phyloP scores from a whole-genome alignment of 2,113 vertebrate species.

The Siphamia tubifer region DNA sequence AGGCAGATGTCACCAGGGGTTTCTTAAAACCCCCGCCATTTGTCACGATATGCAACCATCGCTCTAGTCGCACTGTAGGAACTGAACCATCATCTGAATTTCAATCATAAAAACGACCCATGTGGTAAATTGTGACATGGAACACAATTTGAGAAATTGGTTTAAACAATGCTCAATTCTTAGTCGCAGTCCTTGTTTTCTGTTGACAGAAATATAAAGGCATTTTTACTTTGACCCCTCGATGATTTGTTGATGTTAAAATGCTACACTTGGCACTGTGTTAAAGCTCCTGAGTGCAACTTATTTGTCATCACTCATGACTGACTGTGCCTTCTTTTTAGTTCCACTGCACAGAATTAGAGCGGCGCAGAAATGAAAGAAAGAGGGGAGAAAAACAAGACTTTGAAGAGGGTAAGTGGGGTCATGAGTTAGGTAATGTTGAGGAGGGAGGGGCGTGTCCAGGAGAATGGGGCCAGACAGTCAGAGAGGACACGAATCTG shows the following conservation, averaged over 20 bases:
- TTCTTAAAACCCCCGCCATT: neutral
- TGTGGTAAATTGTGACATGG: neutral
- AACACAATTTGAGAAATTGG: neutral
- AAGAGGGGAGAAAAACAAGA: neutral
- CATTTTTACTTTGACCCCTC: neutral
- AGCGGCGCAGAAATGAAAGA: neutral
- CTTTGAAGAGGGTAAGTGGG: conserved; percentile 16
- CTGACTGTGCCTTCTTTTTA: neutral
- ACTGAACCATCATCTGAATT: neutral
- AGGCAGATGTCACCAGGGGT: neutral
- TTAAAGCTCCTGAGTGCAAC: conserved; percentile 3
- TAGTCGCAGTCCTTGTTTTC: too few relatives aligned
- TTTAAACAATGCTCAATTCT: too few relatives aligned
- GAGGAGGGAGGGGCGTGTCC: conserved; percentile 14
- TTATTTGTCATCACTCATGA: neutral
- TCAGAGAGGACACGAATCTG: conserved; percentile 26
- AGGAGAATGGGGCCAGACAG: conserved; percentile 14
- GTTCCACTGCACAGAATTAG: neutral
- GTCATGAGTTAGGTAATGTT: conserved; percentile 29
- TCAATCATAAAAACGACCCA: neutral
- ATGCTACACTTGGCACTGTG: neutral
- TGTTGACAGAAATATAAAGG: neutral
- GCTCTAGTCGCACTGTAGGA: neutral
- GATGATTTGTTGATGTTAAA: neutral
- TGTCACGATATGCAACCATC: neutral